Evolutionary conservation across 2,888 invertebrate species (phyloP).

Genomic region (Perizoma flavofasciatum): DNA sequence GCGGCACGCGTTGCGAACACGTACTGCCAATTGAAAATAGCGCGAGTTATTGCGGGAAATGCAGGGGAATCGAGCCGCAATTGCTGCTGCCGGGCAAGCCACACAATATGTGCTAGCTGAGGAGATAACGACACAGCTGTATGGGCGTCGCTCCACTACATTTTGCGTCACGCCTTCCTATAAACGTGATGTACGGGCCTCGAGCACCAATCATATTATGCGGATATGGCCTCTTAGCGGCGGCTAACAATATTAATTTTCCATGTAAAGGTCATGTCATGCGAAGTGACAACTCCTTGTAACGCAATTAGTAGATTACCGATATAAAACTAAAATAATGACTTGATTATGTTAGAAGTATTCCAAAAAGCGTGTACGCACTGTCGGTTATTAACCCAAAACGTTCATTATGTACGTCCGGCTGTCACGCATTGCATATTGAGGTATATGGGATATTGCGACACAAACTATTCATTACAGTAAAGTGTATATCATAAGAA

Average conservation of each 20-base stretch:
- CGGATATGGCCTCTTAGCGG: constrained; percentile 24
- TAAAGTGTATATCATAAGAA: constrained; percentile 49
- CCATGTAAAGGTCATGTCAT: constrained; percentile 18
- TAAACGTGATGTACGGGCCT: constrained; percentile 38
- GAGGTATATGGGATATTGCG: constrained; percentile 71
- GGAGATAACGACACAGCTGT: constrained; percentile 54
- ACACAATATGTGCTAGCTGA: constrained; percentile 56
- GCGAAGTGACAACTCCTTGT: constrained; percentile 12
- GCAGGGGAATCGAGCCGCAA: constrained; percentile 65
- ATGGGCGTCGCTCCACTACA: constrained; percentile 47
- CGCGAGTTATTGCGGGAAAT: constrained; percentile 74
- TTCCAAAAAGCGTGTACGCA: constrained; percentile 48
- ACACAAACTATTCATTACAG: constrained; percentile 51
- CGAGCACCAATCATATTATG: constrained; percentile 40
- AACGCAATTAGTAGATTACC: constrained; percentile 20
- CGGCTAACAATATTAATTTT: constrained; percentile 20
- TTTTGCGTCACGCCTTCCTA: constrained; percentile 55
- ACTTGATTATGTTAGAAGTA: constrained; percentile 62
- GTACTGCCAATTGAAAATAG: constrained; percentile 76
- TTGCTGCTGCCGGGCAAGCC: constrained; percentile 72
- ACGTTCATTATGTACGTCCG: constrained; percentile 71
- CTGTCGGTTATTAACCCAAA: constrained; percentile 72
- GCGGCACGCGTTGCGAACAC: constrained; percentile 74
- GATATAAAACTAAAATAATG: constrained; percentile 29
- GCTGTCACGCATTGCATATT: constrained; percentile 69